phyloP scores from a whole-genome alignment of 2,797 vertebrate genomes.

The Rhinophrynus dorsalis region DNA sequence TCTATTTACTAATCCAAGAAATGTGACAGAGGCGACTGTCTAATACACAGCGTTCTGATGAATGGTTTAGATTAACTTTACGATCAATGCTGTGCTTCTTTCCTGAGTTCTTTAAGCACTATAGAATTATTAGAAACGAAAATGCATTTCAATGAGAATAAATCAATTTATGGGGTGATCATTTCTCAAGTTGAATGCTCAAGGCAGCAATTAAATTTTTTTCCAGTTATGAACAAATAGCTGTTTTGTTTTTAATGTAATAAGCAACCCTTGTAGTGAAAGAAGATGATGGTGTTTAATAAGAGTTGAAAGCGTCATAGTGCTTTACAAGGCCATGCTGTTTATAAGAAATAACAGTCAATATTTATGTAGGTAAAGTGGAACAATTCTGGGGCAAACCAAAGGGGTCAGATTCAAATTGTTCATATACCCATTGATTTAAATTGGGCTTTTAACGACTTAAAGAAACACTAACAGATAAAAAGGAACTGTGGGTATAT shows the following conservation, averaged over 20 bases:
- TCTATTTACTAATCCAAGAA: conserved; percentile 30
- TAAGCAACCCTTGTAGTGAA: not conserved
- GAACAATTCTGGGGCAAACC: too few species aligned
- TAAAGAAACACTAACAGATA: too few species aligned
- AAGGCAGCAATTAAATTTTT: conserved; percentile 15
- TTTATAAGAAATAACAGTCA: not conserved
- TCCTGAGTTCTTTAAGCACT: conserved; percentile 9
- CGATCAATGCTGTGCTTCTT: conserved; percentile 13
- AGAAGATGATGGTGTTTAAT: not conserved
- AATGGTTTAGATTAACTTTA: conserved; percentile 21
- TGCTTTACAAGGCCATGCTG: conserved; percentile 1
- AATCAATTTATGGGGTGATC: conserved; percentile 6
- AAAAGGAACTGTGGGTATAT: too few species aligned
- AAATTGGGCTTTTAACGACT: too few species aligned
- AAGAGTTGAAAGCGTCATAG: not conserved
- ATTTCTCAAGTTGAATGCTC: not conserved
- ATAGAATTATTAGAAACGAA: conserved; percentile 1
- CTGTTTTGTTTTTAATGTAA: not conserved
- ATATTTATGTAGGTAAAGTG: too few species aligned
- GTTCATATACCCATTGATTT: too few species aligned
- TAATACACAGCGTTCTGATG: conserved; percentile 7
- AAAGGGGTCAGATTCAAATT: too few species aligned
- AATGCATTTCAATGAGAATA: not conserved
- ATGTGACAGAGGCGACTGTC: not conserved
- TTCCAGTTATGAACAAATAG: not conserved